Conservation (phyloP, 1,140 invertebrate genomes). For the Lordiphosa collinella region DNA sequence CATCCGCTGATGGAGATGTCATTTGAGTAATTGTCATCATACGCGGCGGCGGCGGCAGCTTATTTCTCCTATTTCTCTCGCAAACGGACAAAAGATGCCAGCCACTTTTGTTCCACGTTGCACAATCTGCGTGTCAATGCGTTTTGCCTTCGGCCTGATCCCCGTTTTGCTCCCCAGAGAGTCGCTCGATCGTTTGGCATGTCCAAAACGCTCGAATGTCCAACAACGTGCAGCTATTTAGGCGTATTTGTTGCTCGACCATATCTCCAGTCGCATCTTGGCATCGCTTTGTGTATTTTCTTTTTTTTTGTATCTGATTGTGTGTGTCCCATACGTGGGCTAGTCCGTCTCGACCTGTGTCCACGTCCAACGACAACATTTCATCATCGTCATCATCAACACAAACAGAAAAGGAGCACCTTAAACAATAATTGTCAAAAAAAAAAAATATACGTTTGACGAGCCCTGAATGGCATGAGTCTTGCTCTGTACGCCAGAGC, state of each 20-base stretch:
- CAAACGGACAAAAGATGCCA: conserved; percentile 28
- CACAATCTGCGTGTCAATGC: conserved; percentile 73
- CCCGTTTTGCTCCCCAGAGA: conserved; percentile 48
- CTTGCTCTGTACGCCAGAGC: neutral
- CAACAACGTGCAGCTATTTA: conserved; percentile 71
- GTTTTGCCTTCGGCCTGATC: conserved; percentile 20
- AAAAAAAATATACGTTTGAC: conserved; percentile 29
- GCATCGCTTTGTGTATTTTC: conserved; percentile 21
- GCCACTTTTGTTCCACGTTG: conserved; percentile 52
- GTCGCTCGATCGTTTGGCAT: conserved; percentile 61
- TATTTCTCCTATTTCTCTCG: conserved; percentile 53
- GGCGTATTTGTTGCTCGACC: conserved; percentile 39
- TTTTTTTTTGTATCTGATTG: conserved; percentile 50
- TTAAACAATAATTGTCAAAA: conserved; percentile 74
- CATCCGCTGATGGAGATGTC: conserved; percentile 67
- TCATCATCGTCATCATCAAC: conserved; percentile 65
- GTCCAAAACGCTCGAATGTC: conserved; percentile 57
- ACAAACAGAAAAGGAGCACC: conserved; percentile 52
- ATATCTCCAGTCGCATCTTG: conserved; percentile 15
- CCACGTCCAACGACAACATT: conserved; percentile 75
- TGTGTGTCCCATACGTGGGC: conserved; percentile 28
- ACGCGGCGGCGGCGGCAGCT: conserved; percentile 35
- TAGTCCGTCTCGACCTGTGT: conserved; percentile 62
- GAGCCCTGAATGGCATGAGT: conserved; percentile 45
- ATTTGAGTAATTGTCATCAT: conserved; percentile 73